phyloP scores from a whole-genome alignment of 2,113 vertebrate genomes.

The Phainopepla nitens region DNA sequence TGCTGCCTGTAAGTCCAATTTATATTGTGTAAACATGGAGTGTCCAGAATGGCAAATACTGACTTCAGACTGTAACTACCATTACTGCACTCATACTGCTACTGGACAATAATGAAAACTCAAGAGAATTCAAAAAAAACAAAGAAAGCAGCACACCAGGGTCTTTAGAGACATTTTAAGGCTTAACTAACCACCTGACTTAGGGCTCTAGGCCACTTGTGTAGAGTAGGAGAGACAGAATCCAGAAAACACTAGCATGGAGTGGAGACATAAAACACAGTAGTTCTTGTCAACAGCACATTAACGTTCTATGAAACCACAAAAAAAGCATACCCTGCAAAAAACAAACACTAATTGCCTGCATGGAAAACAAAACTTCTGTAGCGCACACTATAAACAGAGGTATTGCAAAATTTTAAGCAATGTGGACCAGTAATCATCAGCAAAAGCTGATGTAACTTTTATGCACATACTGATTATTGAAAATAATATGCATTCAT shows the following conservation, averaged over 20 bases:
- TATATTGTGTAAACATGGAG: slow-evolving; percentile 31
- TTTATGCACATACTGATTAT: slow-evolving; percentile 41
- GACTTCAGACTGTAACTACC: background rate
- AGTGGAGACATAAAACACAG: slow-evolving; percentile 39
- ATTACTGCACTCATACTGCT: slow-evolving; percentile 3
- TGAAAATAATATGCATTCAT: slow-evolving; percentile 47
- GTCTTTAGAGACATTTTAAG: background rate
- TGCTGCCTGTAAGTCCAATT: slow-evolving; percentile 10
- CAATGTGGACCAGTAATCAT: slow-evolving; percentile 39
- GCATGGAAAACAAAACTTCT: background rate
- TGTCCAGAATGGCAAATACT: slow-evolving; percentile 28
- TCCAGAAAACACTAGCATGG: background rate
- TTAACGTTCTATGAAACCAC: background rate
- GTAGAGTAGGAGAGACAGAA: background rate
- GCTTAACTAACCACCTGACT: background rate
- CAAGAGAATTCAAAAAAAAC: background rate
- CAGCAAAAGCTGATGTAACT: slow-evolving; percentile 39
- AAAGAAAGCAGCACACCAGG: background rate
- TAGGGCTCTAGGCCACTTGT: background rate
- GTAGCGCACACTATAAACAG: slow-evolving; percentile 34
- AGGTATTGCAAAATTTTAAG: slow-evolving; percentile 44
- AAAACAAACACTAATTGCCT: slow-evolving; percentile 51
- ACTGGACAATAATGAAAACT: background rate
- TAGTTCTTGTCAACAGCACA: slow-evolving; percentile 21
- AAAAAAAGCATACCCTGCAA: slow-evolving; percentile 47